Conservation (phyloP, 1,140 invertebrate species). For the Polyergus mexicanus region DNA sequence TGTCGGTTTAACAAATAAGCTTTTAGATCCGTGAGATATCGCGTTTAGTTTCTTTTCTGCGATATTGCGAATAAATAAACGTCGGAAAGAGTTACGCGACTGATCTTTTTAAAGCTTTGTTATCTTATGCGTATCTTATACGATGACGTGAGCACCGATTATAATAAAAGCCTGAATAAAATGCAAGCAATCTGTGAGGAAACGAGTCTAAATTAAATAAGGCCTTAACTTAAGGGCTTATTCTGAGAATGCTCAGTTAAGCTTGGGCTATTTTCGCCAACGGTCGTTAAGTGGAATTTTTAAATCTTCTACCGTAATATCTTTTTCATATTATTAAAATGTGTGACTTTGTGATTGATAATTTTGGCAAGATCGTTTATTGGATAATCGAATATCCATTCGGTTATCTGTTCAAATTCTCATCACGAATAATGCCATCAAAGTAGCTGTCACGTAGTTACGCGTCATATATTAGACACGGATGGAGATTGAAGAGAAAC, state of each 20-base stretch:
- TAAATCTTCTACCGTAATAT: not conserved
- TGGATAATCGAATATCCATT: not conserved
- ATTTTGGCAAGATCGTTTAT: conserved; percentile 5
- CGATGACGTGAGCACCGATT: not conserved
- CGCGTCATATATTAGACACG: conserved; percentile 35
- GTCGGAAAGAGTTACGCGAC: conserved; percentile 64
- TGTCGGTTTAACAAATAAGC: conserved; percentile 49
- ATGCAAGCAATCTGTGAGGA: not conserved
- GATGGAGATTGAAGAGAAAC: conserved; percentile 63
- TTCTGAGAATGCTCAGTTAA: not conserved
- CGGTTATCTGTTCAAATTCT: not conserved
- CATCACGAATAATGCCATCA: conserved; percentile 56
- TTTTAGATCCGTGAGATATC: conserved; percentile 53
- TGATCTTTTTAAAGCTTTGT: conserved; percentile 66
- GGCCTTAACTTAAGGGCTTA: not conserved
- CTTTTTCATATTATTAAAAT: not conserved
- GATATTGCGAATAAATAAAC: conserved; percentile 66
- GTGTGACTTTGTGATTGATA: not conserved
- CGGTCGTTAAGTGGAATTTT: not conserved
- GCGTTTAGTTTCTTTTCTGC: conserved; percentile 64
- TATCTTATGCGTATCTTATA: not conserved
- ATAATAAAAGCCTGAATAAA: conserved; percentile 15
- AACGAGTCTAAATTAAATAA: conserved; percentile 2
- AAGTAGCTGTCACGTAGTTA: conserved; percentile 30
- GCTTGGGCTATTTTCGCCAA: not conserved